Evolutionary conservation across 2,113 vertebrate species (phyloP), one percentile per base, ranked within the genome.

Genomic region (Oxyura jamaicensis): DNA sequence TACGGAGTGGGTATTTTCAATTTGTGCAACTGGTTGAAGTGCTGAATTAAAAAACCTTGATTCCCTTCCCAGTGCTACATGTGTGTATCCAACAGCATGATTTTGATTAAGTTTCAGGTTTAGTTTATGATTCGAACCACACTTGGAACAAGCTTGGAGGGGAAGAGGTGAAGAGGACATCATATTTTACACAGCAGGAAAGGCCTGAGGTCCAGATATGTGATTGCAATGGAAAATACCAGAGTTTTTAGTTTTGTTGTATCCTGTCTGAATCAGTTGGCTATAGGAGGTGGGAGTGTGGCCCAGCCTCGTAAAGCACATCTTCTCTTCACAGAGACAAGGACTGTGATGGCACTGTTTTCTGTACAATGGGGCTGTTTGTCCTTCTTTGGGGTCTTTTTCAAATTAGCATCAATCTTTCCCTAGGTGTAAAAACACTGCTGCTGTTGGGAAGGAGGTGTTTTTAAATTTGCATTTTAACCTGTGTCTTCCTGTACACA

Each of bases 21-120:
- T 13, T 55, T 36, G 31, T 44, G 25, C 18, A 20, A 36, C 22
- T 63, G 55, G 5, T 53, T 69, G 50, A 88, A 78, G n/a, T 0
- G 0, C 28, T n/a, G 42, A 22, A 65, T 78, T 53, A 17, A 82
- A 85, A 85, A 66, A 33, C 10, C 36, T 46, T 13, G 6, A 18
- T 55, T 82, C 17, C 50, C 16, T 53, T 88, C 50, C 60, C 31
- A 16, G 20, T 0, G 0, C 59, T 77, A 29, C 21, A 2, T 4
- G 17, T 78, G 42, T 65, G 7, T 53, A 46, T 71, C 31, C 60
- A 75, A 53, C 46, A 77, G 22, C 44, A 7, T 53, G 35, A 41
- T 71, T 92, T 81, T 75, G 25, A 58, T 81, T 31, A 84, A 46
- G 52, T 78, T 67, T 29, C 21, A 80, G 28, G 25, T 36, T 90